Evolutionary conservation across 2,113 vertebrate genomes (phyloP).

Genomic region (Rhadina sibilatrix): DNA sequence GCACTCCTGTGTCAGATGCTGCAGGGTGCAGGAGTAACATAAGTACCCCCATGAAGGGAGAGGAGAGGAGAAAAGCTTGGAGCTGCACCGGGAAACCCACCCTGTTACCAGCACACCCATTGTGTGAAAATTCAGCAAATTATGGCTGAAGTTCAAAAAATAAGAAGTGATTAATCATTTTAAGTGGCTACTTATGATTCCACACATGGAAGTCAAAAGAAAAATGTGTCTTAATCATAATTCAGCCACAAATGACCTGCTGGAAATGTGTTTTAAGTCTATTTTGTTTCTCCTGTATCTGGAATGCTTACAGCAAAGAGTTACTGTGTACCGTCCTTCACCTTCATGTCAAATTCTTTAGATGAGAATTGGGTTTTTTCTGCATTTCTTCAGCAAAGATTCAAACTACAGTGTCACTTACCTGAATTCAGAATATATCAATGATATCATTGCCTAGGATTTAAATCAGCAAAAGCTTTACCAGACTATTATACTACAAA

Average conservation of each 20-base stretch:
- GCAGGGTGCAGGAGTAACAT: neutral
- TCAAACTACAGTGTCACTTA: neutral
- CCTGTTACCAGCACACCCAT: neutral
- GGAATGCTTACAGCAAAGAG: neutral
- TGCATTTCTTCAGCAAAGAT: neutral
- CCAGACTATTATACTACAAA: neutral
- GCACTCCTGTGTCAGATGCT: neutral
- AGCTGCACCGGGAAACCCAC: neutral
- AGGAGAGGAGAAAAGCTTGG: neutral
- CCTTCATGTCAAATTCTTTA: neutral
- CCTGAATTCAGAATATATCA: neutral
- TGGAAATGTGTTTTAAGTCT: neutral
- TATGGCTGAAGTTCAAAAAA: neutral
- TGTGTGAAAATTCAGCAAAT: neutral
- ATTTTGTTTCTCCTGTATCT: neutral
- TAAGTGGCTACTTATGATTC: neutral
- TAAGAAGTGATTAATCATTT: neutral
- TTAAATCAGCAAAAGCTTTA: neutral
- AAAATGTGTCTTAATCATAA: neutral
- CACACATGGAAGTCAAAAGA: neutral
- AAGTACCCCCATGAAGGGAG: rapidly evolving
- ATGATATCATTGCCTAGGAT: neutral
- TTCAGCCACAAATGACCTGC: neutral
- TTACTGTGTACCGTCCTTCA: neutral
- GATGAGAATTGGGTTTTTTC: neutral